phyloP scores from a whole-genome alignment of 2,113 vertebrate species.

The Anser cygnoides region DNA sequence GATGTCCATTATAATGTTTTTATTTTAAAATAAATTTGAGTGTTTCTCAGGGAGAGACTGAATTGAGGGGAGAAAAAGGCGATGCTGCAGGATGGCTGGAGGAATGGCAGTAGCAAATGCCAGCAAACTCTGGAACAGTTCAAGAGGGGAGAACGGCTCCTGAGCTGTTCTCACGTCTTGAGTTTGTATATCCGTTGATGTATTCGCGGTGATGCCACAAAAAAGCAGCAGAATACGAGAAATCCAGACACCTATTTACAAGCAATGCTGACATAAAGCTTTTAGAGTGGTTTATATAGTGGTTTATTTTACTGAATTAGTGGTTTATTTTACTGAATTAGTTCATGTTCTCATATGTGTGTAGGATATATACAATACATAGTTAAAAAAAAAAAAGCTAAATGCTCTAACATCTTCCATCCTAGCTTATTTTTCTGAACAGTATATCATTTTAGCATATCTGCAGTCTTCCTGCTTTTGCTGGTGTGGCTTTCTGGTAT shows the following conservation, averaged over 20 bases:
- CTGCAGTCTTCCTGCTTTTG: neutral
- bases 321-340: neutral
- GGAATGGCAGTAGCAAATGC: neutral
- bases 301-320: neutral
- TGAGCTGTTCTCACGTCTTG: neutral
- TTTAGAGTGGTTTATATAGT: neutral
- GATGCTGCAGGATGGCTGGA: rapidly evolving
- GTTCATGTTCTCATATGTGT: neutral
- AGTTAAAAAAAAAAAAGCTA: neutral
- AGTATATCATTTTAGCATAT: neutral
- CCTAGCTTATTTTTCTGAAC: neutral
- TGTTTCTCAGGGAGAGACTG: neutral
- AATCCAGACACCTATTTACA: neutral
- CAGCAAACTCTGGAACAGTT: neutral
- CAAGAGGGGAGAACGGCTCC: neutral
- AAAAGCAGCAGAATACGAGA: neutral
- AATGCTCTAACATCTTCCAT: neutral
- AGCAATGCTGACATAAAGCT: neutral
- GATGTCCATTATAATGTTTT: neutral
- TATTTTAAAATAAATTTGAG: neutral
- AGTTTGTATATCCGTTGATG: neutral
- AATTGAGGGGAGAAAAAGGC: neutral
- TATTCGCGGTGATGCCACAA: neutral
- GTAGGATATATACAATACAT: neutral
- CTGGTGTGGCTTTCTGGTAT: too few relatives aligned